These are phyloP conservation scores for Dicerorhinus sumatrensis DNA, from an alignment of 2,113 vertebrate species.

Conservation along the genomic window DNA sequence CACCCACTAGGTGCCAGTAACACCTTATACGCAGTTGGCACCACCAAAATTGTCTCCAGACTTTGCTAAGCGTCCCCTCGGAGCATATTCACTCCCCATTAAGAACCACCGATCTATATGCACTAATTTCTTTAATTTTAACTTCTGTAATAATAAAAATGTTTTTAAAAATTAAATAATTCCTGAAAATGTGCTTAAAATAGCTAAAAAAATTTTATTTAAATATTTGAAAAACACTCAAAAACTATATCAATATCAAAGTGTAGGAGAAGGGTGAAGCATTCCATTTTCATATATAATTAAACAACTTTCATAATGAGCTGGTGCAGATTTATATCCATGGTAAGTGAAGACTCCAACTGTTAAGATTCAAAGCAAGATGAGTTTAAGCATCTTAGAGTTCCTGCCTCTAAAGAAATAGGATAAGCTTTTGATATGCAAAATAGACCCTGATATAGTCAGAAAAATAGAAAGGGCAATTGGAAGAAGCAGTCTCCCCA, in stretches of 20 bases:
- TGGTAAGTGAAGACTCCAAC: not conserved
- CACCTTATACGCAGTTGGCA: not conserved
- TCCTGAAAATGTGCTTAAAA: not conserved
- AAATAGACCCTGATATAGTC: not conserved
- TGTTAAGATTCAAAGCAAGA: not conserved
- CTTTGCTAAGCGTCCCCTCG: not conserved
- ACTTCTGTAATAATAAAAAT: not conserved
- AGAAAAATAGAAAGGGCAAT: not conserved
- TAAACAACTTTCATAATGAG: not conserved
- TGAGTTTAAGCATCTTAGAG: not conserved
- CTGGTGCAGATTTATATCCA: not conserved
- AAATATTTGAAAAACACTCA: not conserved
- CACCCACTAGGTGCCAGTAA: not conserved
- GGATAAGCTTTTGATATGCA: not conserved
- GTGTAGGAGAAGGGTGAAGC: not conserved
- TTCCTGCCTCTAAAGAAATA: not conserved
- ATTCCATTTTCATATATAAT: not conserved
- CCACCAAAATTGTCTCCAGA: not conserved
- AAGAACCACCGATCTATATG: not conserved
- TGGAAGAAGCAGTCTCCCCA: not conserved
- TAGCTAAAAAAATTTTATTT: slow-evolving; percentile 15
- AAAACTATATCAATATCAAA: not conserved
- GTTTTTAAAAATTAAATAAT: not conserved
- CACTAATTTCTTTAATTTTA: not conserved
- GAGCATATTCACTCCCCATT: not conserved